Base-by-base conservation (phyloP, 1,140 invertebrate species). In the Ericerus pela region DNA sequence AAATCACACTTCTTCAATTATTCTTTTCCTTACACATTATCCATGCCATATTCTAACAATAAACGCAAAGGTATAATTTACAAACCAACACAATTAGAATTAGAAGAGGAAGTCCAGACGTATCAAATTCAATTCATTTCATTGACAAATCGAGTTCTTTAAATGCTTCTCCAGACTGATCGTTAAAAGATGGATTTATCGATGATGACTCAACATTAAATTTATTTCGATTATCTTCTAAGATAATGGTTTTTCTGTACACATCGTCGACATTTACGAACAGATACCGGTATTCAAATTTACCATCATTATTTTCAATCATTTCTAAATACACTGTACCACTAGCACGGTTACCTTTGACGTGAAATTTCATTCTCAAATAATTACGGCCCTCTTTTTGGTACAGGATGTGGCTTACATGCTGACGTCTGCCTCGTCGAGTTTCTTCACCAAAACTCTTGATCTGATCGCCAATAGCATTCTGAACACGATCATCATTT, bases 331-430 rank as follows among this genome's bases (percentile, higher is more conserved):
- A 77, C 6, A 85, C 90, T 53, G 85, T 88, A 8, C 77, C 91
- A 62, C 81, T 81, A 60, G 80, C 81, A 55, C 81, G 74, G 28
- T 76, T 70, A 22, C 91, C 90, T 73, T 91, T 80, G 31, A 95
- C 76, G 66, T 93, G 88, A 71, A 94, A 95, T 66, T 82, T 79
- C 81, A 94, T 88, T 62, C 85, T 77, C 71, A 94, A 79, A 64
- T 84, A 80, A 61, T 82, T 79, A 14, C 77, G 74, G 22, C 84
- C 87, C 69, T 88, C 76, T 31, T 80, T 79, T 55, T 79, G 73
- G 68, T 82, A 89, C 59, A 79, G 74, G 27, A 72, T 69, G 72
- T 89, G 82, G 58, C 84, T 88, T 10, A 81, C 73, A 68, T 79
- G 76, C 58, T 72, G 64, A 54, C 85, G 69, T 55, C 87, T 73